phyloP scores from a whole-genome alignment of 2,113 vertebrate species.

The Athene cunicularia region DNA sequence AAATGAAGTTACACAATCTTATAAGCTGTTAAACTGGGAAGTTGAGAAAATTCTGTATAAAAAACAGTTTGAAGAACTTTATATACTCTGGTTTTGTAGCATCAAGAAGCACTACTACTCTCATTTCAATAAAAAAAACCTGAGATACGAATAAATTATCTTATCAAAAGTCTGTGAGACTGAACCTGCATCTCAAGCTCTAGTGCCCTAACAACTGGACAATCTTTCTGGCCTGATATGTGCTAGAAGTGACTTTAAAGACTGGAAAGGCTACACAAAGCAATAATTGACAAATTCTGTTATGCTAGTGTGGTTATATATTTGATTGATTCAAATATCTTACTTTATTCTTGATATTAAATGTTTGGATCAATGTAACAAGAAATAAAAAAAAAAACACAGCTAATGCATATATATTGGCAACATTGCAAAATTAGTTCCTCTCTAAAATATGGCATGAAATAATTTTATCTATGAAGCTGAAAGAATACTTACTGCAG shows the following conservation, averaged over 20 bases:
- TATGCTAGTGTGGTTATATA: background rate
- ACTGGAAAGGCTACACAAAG: background rate
- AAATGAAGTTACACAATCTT: background rate
- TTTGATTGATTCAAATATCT: background rate
- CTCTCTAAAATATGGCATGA: background rate
- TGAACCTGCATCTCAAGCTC: background rate
- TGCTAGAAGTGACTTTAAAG: background rate
- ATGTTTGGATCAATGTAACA: background rate
- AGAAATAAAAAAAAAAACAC: background rate
- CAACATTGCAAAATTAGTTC: background rate
- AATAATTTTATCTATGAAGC: background rate
- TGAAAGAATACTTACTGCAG: slow-evolving; percentile 74
- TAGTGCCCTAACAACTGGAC: background rate
- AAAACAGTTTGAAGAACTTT: background rate
- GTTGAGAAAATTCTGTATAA: background rate
- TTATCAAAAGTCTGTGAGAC: background rate
- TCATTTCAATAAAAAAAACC: background rate
- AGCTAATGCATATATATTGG: background rate
- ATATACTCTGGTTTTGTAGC: background rate
- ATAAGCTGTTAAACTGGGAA: background rate
- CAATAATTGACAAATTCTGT: background rate
- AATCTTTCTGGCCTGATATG: background rate
- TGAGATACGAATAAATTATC: background rate
- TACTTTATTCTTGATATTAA: background rate
- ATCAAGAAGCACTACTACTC: background rate